Evolutionary conservation across 2,113 vertebrate genomes (phyloP).

Genomic region (Syrmaticus mikado): DNA sequence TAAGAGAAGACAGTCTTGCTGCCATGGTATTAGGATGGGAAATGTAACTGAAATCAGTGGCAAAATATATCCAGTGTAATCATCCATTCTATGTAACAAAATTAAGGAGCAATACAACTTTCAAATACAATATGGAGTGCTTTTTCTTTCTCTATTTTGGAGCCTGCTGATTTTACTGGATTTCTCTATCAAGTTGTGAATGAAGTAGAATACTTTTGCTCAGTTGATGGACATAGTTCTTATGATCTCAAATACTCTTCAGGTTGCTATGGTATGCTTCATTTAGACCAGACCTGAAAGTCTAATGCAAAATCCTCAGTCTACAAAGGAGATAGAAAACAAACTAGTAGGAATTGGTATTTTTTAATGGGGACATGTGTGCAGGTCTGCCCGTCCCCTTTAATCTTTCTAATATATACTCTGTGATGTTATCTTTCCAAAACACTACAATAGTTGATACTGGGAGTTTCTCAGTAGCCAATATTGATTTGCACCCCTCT

Average conservation of each 20-base stretch:
- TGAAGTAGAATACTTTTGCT: conserved; percentile 15
- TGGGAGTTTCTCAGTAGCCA: background rate
- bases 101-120: background rate
- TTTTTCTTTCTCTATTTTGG: conserved; percentile 13
- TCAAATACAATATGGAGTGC: background rate
- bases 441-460: background rate
- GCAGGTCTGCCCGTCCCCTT: background rate
- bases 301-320: background rate
- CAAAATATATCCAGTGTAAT: background rate
- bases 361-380: background rate
- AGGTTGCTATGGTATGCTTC: background rate
- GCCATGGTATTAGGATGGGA: background rate
- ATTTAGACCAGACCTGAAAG: background rate
- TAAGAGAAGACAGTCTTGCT: background rate
- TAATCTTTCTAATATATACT: background rate
- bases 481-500: background rate
- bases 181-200: background rate
- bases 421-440: background rate
- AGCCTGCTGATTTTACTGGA: conserved; percentile 17
- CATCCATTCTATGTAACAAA: background rate
- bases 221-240: background rate
- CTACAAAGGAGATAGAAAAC: background rate
- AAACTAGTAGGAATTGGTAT: background rate
- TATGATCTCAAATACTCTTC: background rate
- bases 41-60: background rate